These are phyloP conservation scores for Intellagama lesueurii DNA, from an alignment of 2,797 vertebrate genomes.

Conservation along the genomic window DNA sequence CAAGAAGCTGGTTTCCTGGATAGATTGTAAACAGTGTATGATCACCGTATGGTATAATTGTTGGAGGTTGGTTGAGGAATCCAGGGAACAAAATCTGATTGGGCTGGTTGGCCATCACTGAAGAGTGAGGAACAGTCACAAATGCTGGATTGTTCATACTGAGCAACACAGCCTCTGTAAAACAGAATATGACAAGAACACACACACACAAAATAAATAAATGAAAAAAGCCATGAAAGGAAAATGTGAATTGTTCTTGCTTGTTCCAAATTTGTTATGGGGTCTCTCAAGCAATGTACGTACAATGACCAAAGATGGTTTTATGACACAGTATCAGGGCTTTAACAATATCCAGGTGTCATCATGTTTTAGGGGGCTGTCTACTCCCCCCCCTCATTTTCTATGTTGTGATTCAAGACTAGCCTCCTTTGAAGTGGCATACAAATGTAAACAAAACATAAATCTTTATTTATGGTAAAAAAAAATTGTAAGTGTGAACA, in stretches of 20 bases:
- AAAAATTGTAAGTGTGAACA: too few relatives aligned
- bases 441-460: neutral
- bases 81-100: conserved; percentile 48
- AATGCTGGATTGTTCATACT: conserved; percentile 50
- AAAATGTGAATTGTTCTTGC: neutral
- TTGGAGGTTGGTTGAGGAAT: conserved; percentile 51
- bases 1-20: neutral
- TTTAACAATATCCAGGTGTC: neutral
- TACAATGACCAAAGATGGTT: neutral
- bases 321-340: neutral
- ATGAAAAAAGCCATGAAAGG: neutral
- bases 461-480: too few relatives aligned
- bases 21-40: conserved; percentile 31
- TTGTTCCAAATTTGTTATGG: neutral
- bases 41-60: conserved; percentile 57
- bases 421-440: neutral
- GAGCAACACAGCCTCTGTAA: neutral
- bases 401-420: neutral
- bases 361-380: neutral
- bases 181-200: neutral
- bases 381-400: neutral
- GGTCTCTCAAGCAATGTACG: neutral
- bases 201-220: neutral
- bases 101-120: conserved; percentile 12
- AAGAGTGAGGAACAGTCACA: conserved; percentile 58